Conservation (phyloP, 2,888 invertebrate species). For the Ochropleura leucogaster region DNA sequence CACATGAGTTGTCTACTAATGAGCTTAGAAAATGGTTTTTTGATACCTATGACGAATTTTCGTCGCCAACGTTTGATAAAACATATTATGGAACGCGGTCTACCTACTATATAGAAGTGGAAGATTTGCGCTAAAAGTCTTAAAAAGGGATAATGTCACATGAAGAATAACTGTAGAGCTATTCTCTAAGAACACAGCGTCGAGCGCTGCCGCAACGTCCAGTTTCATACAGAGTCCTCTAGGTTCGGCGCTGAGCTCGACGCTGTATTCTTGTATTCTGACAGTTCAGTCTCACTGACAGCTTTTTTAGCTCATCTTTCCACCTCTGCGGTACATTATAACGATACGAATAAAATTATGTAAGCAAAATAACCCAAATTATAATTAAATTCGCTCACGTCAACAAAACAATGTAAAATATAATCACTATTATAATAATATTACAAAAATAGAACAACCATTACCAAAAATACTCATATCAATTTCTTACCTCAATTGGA, state of each 20-base stretch:
- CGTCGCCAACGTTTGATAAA: neutral
- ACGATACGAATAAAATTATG: neutral
- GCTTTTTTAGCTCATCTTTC: neutral
- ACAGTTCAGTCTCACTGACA: neutral
- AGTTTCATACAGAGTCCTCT: too few relatives aligned
- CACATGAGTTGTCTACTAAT: constrained; percentile 13
- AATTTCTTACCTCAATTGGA: constrained; percentile 57
- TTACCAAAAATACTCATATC: constrained; percentile 44
- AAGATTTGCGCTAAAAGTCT: neutral
- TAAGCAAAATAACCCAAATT: neutral
- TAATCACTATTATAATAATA: too few relatives aligned
- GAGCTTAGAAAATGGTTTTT: neutral
- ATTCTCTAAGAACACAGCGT: too few relatives aligned
- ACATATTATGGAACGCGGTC: neutral
- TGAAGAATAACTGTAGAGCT: neutral
- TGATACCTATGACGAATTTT: neutral
- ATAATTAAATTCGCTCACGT: neutral
- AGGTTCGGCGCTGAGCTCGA: too few relatives aligned
- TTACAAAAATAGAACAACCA: constrained; percentile 18
- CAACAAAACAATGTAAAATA: neutral
- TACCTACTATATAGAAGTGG: too few relatives aligned
- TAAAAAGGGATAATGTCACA: neutral
- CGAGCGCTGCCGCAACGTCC: too few relatives aligned
- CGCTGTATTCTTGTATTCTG: too few relatives aligned
- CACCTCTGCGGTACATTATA: neutral